Conservation (phyloP, 2,888 invertebrate genomes). For the Melanargia galathea region DNA sequence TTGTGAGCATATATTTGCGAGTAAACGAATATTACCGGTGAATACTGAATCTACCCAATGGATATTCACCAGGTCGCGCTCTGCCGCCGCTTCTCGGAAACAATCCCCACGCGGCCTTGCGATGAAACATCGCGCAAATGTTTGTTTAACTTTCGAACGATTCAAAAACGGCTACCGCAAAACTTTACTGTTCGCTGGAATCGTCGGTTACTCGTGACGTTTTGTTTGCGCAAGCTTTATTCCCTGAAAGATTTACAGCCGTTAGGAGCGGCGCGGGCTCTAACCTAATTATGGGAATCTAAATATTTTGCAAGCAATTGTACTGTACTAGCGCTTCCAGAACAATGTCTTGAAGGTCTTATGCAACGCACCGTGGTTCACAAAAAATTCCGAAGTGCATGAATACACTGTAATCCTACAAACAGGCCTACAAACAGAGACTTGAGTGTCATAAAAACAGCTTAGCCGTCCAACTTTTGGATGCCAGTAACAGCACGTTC, state of each 20-base stretch:
- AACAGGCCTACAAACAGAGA: no score
- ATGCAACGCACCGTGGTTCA: no score
- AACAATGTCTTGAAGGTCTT: no score
- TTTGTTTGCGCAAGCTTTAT: constrained; percentile 68
- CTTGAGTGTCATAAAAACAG: no score
- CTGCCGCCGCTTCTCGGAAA: constrained; percentile 59
- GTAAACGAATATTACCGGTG: constrained; percentile 30
- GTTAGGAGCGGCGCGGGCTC: constrained; percentile 46
- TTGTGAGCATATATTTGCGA: constrained; percentile 41
- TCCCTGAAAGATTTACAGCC: constrained; percentile 68
- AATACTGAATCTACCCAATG: constrained; percentile 40
- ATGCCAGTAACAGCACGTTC: no score
- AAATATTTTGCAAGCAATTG: constrained; percentile 52
- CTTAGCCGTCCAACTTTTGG: no score
- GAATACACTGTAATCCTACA: no score
- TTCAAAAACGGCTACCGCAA: constrained; percentile 71
- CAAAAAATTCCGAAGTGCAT: no score
- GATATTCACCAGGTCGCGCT: constrained; percentile 54
- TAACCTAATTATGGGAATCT: constrained; percentile 44
- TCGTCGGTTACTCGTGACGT: constrained; percentile 58
- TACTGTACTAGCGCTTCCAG: no score
- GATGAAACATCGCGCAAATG: constrained; percentile 68
- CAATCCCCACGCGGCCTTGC: constrained; percentile 67
- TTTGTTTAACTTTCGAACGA: constrained; percentile 74
- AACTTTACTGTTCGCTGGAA: constrained; percentile 69